These are phyloP conservation scores for Anaspis maculata DNA, from an alignment of 2,888 invertebrate genomes.

Conservation along the genomic window DNA sequence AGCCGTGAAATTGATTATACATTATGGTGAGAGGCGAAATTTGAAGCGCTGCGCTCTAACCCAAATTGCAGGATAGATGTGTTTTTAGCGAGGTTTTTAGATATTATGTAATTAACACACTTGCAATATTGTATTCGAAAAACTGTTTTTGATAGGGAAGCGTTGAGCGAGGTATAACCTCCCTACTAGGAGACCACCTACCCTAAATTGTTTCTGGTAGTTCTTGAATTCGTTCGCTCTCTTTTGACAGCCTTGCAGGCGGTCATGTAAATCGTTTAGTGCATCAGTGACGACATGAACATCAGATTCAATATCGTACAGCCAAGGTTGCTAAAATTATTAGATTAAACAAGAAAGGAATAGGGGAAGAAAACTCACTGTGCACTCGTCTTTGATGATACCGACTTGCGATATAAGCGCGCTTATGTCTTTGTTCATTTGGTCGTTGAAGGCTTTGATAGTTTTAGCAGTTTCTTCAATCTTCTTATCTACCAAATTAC, in stretches of 20 bases:
- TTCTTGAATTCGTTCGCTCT: constrained; percentile 66
- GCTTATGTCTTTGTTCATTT: constrained; percentile 71
- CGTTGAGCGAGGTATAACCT: too few species aligned
- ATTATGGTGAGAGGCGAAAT: too few species aligned
- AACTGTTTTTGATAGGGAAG: too few species aligned
- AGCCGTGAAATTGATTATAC: too few species aligned
- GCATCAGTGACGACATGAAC: constrained; percentile 55
- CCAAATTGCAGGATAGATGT: too few species aligned
- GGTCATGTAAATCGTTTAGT: constrained; percentile 55
- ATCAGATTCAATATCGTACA: constrained; percentile 65
- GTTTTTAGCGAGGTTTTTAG: too few species aligned
- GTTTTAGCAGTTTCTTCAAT: constrained; percentile 61
- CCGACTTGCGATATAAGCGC: constrained; percentile 65
- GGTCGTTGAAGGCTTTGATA: constrained; percentile 60
- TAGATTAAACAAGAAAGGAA: constrained; percentile 1
- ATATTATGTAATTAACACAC: too few species aligned
- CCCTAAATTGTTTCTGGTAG: constrained; percentile 80
- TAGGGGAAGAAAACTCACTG: constrained; percentile 41
- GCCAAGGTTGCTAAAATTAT: constrained; percentile 58
- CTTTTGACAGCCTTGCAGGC: constrained; percentile 55
- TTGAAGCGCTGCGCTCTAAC: too few species aligned
- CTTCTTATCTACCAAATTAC: constrained; percentile 62
- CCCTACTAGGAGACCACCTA: constrained; percentile 35
- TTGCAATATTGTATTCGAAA: neutral
- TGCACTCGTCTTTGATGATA: constrained; percentile 61